These are phyloP conservation scores for Metalampra italica DNA, from an alignment of 2,888 invertebrate genomes.

Conservation along the genomic window DNA sequence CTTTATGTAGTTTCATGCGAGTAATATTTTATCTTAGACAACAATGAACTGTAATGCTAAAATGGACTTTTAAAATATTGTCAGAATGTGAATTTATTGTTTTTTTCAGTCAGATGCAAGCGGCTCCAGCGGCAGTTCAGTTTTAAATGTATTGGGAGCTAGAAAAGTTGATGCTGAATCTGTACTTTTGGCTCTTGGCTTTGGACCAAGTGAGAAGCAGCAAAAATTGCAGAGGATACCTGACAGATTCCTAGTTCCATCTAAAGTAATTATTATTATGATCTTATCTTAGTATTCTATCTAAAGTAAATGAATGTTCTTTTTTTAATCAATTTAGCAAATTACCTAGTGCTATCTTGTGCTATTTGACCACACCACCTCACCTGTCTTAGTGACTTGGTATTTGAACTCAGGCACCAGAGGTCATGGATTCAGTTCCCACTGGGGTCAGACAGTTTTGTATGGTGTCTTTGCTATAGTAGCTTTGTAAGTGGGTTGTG, in stretches of 20 bases:
- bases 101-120: constrained; percentile 64
- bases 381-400: no score
- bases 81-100: constrained; percentile 5
- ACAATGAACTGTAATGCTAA: no score
- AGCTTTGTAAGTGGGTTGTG: no score
- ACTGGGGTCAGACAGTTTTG: no score
- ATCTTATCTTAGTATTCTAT: neutral
- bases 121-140: constrained; percentile 83
- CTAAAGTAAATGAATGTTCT: no score
- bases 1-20: no score
- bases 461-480: no score
- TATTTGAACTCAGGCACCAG: no score
- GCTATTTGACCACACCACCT: no score
- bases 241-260: constrained; percentile 87
- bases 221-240: constrained; percentile 89
- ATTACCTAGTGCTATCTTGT: no score
- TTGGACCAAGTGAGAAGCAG: constrained; percentile 84
- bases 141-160: constrained; percentile 89
- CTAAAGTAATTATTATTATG: constrained; percentile 79
- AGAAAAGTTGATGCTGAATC: constrained; percentile 94
- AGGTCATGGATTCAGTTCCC: no score
- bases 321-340: neutral
- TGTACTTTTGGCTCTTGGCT: constrained; percentile 88
- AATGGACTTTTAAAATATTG: neutral
- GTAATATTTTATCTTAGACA: no score